A percentile compares a stretch with the other conserved stretches of the same genome.
Evolutionary conservation across 2,113 vertebrate species (phyloP).

Genomic region (Axis porcinus): DNA sequence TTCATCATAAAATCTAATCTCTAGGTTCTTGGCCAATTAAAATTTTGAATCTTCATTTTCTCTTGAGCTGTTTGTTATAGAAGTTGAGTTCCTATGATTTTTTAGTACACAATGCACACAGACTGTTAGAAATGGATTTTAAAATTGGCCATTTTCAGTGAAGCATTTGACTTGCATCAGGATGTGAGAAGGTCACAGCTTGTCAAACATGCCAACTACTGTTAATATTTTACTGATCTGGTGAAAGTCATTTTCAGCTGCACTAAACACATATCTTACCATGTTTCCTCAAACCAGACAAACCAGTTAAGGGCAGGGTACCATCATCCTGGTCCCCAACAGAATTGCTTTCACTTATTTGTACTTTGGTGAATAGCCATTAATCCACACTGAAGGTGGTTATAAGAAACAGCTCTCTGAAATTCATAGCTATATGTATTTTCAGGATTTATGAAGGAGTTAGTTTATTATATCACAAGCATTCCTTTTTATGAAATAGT

Average conservation of each 20-base stretch:
- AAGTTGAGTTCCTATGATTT: neutral
- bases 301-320: neutral
- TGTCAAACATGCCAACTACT: slow-evolving; percentile 19
- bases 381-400: neutral
- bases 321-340: neutral
- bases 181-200: neutral
- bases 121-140: neutral
- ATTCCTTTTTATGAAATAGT: neutral
- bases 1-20: slow-evolving; percentile 31
- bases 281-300: neutral
- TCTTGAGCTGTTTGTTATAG: neutral
- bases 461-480: neutral
- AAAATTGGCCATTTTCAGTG: slow-evolving; percentile 34
- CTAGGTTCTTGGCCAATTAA: neutral
- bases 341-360: neutral
- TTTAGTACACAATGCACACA: neutral
- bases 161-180: neutral
- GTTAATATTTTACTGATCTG: slow-evolving; percentile 45
- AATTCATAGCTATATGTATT: neutral
- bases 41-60: slow-evolving; percentile 11
- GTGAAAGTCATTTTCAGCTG: slow-evolving; percentile 1
- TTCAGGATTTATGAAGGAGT: neutral
- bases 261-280: neutral
- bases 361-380: neutral
- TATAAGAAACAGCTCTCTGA: neutral